Evolutionary conservation across 2,888 invertebrate species (phyloP), one percentile per base, ranked within the genome.

Genomic region (Chorisops tibialis): DNA sequence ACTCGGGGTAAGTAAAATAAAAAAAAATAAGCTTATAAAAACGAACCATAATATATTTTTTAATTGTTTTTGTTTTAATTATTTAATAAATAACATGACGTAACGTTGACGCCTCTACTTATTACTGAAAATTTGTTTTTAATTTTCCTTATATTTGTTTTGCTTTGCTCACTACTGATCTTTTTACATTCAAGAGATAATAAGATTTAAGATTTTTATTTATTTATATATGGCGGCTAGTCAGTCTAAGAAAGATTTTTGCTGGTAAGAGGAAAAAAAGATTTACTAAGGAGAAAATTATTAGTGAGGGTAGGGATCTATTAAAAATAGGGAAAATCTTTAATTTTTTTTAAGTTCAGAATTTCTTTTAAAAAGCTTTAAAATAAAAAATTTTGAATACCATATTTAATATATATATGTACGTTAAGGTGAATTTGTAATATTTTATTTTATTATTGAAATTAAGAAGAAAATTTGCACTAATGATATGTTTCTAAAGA

Each of bases 51-150:
- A 60, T 60, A 48, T 39, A 22, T 16, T 60, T 48, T 41, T 30
- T 43, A 14, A 52, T 52, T 38, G 16, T 35, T 16, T 45, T 43
- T 50, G 37, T 21, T 60, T 21, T 14, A n/a, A 39, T 60, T 60
- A n/a, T 22, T 39, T 60, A 60, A 60, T 22, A 49, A 60, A 60
- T 30, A 50, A 41, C 41, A 50, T 50, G 60, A 50, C 49, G 50
- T 49, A 59, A 50, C 18, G 50, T 39, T 50, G 60, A 60, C 60
- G 60, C 50, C 38, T 18, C 60, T 60, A 60, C 60, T 60, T 58
- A 60, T 49, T 14, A 14, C n/a, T 16, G 5, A 41, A 41, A 11
- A 11, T 16, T 16, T 14, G 6, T 14, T 16, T 14, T 41, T 41
- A 11, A 3, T 41, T 1, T 41, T 2, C 12, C 12, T 41, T 41